phyloP scores from a whole-genome alignment of 2,888 invertebrate genomes.

The Polia nebulosa region DNA sequence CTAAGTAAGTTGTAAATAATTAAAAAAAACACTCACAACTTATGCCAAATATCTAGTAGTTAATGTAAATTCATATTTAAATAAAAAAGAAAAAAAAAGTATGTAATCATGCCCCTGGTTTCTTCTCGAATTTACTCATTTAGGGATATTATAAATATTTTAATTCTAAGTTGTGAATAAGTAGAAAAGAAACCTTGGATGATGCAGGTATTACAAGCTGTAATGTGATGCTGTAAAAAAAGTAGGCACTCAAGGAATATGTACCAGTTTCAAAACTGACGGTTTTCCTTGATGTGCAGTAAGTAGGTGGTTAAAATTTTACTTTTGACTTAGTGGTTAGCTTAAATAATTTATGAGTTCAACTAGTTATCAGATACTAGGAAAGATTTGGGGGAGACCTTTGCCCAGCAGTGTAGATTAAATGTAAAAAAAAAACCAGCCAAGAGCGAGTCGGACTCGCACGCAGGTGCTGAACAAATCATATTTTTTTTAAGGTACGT shows the following conservation, averaged over 20 bases:
- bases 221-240: conserved; percentile 25
- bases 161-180: conserved; percentile 13
- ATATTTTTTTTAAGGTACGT: too few species aligned
- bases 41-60: too few species aligned
- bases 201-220: conserved; percentile 13
- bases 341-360: not conserved
- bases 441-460: too few species aligned
- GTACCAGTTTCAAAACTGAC: not conserved
- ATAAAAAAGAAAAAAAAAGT: too few species aligned
- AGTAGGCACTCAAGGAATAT: conserved; percentile 23
- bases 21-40: too few species aligned
- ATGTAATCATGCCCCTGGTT: too few species aligned
- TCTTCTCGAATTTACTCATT: too few species aligned
- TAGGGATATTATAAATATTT: too few species aligned
- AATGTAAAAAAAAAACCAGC: not conserved
- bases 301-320: not conserved
- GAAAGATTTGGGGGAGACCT: not conserved
- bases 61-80: too few species aligned
- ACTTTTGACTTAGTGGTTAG: not conserved
- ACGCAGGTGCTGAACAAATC: too few species aligned
- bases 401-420: not conserved
- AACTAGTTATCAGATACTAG: not conserved
- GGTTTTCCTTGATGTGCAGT: conserved; percentile 9
- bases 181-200: not conserved
- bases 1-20: too few species aligned